phyloP scores from a whole-genome alignment of 2,113 vertebrate species.

The Trichechus manatus region DNA sequence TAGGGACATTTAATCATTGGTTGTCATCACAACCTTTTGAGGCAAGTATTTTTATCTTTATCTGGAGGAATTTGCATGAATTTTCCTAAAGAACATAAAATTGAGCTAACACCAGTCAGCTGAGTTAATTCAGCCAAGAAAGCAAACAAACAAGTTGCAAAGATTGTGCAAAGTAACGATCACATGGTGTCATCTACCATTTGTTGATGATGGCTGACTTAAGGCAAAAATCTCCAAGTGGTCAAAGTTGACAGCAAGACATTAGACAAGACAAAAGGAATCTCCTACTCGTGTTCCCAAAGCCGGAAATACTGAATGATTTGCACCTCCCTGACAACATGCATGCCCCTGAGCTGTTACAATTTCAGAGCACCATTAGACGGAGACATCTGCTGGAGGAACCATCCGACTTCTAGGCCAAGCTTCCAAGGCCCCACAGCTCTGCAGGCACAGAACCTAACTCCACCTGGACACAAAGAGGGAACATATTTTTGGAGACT shows the following conservation, averaged over 20 bases:
- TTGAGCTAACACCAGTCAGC: not conserved
- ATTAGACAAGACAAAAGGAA: not conserved
- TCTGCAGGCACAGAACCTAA: not conserved
- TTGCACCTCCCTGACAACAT: not conserved
- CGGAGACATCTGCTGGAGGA: not conserved
- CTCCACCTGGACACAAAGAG: not conserved
- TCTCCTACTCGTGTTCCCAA: not conserved
- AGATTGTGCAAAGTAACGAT: not conserved
- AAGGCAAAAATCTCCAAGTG: conserved; percentile 25
- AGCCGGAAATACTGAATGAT: not conserved
- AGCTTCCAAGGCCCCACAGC: not conserved
- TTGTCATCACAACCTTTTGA: not conserved
- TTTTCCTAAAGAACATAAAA: conserved; percentile 46
- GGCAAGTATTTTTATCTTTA: not conserved
- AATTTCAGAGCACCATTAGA: not conserved
- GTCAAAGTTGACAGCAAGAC: conserved; percentile 13
- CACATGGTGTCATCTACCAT: not conserved
- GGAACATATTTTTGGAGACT: not conserved
- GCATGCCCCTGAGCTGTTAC: not conserved
- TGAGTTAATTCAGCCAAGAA: conserved; percentile 37
- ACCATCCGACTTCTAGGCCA: not conserved
- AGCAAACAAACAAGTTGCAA: not conserved
- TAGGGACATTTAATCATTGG: not conserved
- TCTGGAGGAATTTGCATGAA: not conserved
- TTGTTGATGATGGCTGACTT: not conserved